Percentiles rank a stretch among this genome's conserved stretches.
These are phyloP conservation scores for Phrynocephalus vlangalii DNA, from an alignment of 2,797 vertebrate genomes.

Conservation along the genomic window DNA sequence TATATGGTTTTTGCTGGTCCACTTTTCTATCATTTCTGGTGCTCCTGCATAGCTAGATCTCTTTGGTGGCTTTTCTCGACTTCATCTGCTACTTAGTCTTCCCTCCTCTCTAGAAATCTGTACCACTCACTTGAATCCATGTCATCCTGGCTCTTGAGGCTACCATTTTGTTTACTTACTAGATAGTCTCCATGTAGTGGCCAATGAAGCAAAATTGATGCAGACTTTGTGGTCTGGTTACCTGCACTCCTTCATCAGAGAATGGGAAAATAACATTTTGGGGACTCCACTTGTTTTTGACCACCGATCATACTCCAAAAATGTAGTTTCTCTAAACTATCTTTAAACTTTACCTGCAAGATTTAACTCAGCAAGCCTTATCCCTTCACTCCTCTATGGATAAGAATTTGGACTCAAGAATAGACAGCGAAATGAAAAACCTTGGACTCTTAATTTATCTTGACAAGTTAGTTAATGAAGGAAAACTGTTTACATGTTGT, in stretches of 20 bases:
- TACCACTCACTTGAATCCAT: neutral
- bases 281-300: neutral
- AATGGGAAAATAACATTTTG: neutral
- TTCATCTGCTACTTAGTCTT: neutral
- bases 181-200: too few species aligned
- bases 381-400: neutral
- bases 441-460: constrained; percentile 33
- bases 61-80: too few species aligned
- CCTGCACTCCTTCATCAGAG: neutral
- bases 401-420: constrained; percentile 27
- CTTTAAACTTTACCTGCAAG: too few species aligned
- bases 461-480: constrained; percentile 49
- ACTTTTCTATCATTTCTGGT: too few species aligned
- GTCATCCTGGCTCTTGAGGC: too few species aligned
- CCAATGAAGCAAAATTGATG: neutral
- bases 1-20: too few species aligned
- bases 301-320: neutral
- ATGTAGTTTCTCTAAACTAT: neutral
- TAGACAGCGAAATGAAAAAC: constrained; percentile 34
- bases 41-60: too few species aligned
- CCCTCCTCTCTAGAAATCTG: neutral
- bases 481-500: constrained; percentile 61
- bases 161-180: neutral
- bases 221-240: too few species aligned
- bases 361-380: neutral